phyloP scores from a whole-genome alignment of 2,113 vertebrate genomes.

The Alligator sinensis region DNA sequence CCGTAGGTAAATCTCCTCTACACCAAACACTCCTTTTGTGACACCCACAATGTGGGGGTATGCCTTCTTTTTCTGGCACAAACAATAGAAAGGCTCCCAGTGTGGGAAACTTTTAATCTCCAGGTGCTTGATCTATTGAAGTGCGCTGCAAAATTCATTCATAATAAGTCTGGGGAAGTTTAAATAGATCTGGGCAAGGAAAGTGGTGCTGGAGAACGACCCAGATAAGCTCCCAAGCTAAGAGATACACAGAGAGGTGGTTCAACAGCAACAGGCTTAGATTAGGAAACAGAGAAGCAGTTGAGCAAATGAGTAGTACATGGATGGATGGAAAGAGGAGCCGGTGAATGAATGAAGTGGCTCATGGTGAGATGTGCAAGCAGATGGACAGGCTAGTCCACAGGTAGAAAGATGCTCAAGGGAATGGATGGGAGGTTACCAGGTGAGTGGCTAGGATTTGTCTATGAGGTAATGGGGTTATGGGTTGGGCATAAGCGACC shows the following conservation, averaged over 20 bases:
- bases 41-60: neutral
- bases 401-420: neutral
- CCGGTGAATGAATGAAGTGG: neutral
- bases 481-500: neutral
- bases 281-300: neutral
- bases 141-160: neutral
- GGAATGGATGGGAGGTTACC: neutral
- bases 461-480: neutral
- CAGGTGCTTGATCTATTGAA: neutral
- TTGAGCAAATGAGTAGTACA: neutral
- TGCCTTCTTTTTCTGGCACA: neutral
- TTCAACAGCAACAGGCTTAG: neutral
- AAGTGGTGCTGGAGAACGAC: neutral
- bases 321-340: neutral
- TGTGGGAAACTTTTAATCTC: neutral
- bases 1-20: constrained; percentile 90
- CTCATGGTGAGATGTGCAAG: neutral
- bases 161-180: neutral
- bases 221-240: neutral
- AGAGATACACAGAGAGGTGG: neutral
- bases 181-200: neutral
- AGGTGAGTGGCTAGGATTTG: neutral
- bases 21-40: neutral
- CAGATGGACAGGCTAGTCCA: neutral
- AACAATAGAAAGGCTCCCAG: neutral